Base-by-base conservation (phyloP, 2,888 invertebrate species). In the Campoletis raptor region DNA sequence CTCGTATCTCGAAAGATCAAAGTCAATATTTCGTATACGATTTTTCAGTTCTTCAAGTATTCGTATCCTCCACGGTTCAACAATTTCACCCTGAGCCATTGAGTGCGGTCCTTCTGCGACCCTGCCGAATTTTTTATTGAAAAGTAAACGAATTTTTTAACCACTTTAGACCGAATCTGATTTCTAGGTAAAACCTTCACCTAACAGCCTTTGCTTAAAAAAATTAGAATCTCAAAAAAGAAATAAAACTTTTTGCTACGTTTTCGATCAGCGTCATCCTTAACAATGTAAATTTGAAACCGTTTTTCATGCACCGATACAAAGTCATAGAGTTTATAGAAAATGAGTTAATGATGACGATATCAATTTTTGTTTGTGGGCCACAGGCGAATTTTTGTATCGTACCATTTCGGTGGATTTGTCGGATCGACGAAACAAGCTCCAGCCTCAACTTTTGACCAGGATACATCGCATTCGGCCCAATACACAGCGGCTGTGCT, bases 401-500 rank as follows among this genome's bases (percentile, higher is more conserved):
- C 72, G 24, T 52, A 96, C 97, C 98, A 98, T 94, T 97, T 97
- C 0, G 98, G 98, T 85, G 96, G 95, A 93, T 97, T 96, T 74
- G 95, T 94, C n/a, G 96, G 95, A 93, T 98, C 97, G 54, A 98
- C 94, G 37, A 95, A 95, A 91, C 98, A 97, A 70, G 98, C 98
- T 8, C 98, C 98, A 79, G 97, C 97, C 91, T 97, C 96, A 64
- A 97, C 97, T 95, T 97, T 97, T 70, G 96, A 96, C 98, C 98
- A 98, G 86, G 96, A 96, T 2, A 97, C 96, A 90, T 97, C 97
- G 93, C 97, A 97, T 88, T 97, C 97, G 0, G 97, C 97, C 97
- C 97, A 97, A 89, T 96, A 96, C 87, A 96, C 95, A 52, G 96
- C 97, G 88, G 96, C 96, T 91, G 96, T 96, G 30, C 96, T 95